Evolutionary conservation across 2,888 invertebrate genomes (phyloP).

Genomic region (Pristionchus maxplancki): DNA sequence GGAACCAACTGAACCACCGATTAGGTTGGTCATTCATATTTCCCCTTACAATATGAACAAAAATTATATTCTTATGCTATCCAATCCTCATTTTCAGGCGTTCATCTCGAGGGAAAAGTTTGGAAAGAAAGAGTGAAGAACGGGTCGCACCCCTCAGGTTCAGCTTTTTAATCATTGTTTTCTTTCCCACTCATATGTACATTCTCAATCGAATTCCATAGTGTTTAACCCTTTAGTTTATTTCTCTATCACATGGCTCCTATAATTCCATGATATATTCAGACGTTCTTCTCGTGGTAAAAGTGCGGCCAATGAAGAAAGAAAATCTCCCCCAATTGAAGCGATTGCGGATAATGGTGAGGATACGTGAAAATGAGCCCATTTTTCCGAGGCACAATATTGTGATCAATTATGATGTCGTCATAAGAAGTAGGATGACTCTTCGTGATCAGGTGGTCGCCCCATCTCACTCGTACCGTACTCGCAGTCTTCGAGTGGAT

Average conservation of each 20-base stretch:
- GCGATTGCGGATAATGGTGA: background rate
- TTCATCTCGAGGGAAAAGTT: constrained; percentile 8
- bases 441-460: background rate
- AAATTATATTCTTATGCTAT: background rate
- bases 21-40: background rate
- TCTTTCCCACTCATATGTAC: background rate
- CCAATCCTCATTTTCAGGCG: too few relatives aligned
- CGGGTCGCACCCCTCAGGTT: background rate
- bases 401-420: background rate
- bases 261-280: background rate
- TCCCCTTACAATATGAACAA: background rate
- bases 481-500: constrained; percentile 17
- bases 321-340: constrained; percentile 9
- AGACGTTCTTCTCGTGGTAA: constrained; percentile 25
- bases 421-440: too few relatives aligned
- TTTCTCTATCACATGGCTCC: too few relatives aligned
- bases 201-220: background rate
- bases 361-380: background rate
- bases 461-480: constrained; percentile 43
- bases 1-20: background rate
- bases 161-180: background rate
- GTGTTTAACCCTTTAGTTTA: too few relatives aligned
- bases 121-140: background rate
- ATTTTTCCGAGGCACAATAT: too few relatives aligned
- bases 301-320: constrained; percentile 31